Conservation (phyloP, 1,140 invertebrate species). For the Sinella curviseta region DNA sequence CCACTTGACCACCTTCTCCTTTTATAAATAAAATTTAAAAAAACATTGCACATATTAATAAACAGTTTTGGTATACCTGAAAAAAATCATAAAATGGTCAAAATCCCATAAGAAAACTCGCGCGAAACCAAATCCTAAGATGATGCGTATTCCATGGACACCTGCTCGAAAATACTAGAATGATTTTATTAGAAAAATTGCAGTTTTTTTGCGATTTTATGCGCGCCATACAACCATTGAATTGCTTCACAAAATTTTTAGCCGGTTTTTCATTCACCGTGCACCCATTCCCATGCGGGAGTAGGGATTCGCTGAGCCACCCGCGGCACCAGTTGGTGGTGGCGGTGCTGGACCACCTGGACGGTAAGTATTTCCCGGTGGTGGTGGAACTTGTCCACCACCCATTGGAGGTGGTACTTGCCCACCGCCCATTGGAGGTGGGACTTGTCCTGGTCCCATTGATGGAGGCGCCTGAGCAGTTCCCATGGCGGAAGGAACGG, state of each 20-base stretch:
- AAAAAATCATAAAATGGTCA: neutral
- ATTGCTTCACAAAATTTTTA: neutral
- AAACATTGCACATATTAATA: too few species aligned
- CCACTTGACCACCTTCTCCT: too few species aligned
- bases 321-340: neutral
- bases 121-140: neutral
- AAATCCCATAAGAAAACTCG: neutral
- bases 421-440: neutral
- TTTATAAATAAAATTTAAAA: too few species aligned
- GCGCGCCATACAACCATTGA: neutral
- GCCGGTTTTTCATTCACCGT: neutral
- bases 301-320: neutral
- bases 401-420: neutral
- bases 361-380: neutral
- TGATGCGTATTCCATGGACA: neutral
- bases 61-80: neutral
- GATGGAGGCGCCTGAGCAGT: too few species aligned
- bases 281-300: neutral
- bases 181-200: neutral
- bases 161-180: neutral
- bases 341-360: neutral
- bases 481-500: too few species aligned
- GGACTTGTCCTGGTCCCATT: neutral
- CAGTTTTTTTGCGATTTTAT: neutral
- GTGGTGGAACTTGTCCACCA: neutral